phyloP scores from a whole-genome alignment of 2,888 invertebrate genomes.

The Oxycera nigricornis region DNA sequence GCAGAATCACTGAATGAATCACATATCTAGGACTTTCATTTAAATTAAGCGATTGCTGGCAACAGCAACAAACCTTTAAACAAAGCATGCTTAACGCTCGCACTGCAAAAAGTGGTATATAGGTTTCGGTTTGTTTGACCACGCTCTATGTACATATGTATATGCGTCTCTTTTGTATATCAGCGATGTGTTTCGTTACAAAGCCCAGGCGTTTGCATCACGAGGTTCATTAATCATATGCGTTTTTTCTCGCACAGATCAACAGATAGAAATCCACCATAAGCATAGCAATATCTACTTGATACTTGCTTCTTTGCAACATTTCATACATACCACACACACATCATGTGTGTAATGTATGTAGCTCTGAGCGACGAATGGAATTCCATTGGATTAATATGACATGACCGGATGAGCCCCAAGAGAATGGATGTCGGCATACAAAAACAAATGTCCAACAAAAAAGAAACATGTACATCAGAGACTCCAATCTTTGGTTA shows the following conservation, averaged over 20 bases:
- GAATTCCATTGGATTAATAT: slow-evolving; percentile 7
- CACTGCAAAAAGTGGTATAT: too few species aligned
- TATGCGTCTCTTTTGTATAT: too few species aligned
- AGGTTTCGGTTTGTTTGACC: too few species aligned
- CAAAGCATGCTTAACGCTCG: too few species aligned
- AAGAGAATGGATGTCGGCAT: not conserved
- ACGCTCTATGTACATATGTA: too few species aligned
- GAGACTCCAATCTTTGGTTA: too few species aligned
- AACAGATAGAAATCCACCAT: not conserved
- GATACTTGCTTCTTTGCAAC: not conserved
- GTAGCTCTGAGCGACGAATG: not conserved
- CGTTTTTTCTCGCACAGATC: slow-evolving; percentile 10
- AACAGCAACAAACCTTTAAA: too few species aligned
- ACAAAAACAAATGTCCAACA: slow-evolving; percentile 7
- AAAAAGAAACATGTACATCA: too few species aligned
- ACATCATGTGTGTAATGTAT: not conserved
- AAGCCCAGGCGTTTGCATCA: not conserved
- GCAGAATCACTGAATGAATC: too few species aligned
- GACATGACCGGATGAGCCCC: slow-evolving; percentile 26
- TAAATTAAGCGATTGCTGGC: too few species aligned
- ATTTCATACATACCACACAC: not conserved
- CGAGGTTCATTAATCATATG: slow-evolving; percentile 9
- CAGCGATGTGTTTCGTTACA: too few species aligned
- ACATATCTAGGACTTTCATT: too few species aligned
- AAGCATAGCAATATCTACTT: not conserved